These are phyloP conservation scores for Epinephelus coioides DNA, from an alignment of 2,797 vertebrate species.

Conservation along the genomic window DNA sequence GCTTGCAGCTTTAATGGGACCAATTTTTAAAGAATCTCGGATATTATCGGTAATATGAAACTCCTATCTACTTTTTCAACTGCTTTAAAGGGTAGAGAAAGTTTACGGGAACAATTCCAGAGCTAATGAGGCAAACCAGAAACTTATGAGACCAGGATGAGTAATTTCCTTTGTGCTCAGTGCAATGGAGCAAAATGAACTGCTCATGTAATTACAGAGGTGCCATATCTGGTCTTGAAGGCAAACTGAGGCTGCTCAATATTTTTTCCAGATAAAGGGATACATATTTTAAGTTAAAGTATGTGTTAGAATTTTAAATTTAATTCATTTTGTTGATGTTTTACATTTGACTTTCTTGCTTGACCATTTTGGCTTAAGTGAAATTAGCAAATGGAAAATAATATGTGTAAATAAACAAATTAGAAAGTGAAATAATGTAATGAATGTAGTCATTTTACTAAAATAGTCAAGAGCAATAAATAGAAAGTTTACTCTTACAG, in stretches of 20 bases:
- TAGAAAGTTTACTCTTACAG: background rate
- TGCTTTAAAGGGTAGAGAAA: background rate
- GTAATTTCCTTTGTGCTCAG: background rate
- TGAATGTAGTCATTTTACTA: background rate
- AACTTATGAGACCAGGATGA: background rate
- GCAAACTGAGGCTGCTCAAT: background rate
- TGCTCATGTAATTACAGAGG: conserved; percentile 9
- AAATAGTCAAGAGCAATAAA: conserved; percentile 12
- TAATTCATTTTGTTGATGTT: background rate
- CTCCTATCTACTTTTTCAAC: background rate
- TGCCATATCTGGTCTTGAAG: background rate
- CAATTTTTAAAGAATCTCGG: background rate
- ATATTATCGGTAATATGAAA: background rate
- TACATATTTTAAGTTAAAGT: background rate
- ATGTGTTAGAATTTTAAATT: background rate
- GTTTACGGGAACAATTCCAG: background rate
- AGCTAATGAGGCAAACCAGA: background rate
- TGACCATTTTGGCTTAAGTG: background rate
- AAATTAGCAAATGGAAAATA: background rate
- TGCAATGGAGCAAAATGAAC: background rate
- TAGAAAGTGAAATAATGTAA: background rate
- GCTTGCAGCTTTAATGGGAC: background rate
- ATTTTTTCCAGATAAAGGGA: background rate
- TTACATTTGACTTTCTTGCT: background rate
- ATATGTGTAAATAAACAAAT: background rate